These are phyloP conservation scores for Vultur gryphus DNA, from an alignment of 2,797 vertebrate genomes.

Conservation along the genomic window DNA sequence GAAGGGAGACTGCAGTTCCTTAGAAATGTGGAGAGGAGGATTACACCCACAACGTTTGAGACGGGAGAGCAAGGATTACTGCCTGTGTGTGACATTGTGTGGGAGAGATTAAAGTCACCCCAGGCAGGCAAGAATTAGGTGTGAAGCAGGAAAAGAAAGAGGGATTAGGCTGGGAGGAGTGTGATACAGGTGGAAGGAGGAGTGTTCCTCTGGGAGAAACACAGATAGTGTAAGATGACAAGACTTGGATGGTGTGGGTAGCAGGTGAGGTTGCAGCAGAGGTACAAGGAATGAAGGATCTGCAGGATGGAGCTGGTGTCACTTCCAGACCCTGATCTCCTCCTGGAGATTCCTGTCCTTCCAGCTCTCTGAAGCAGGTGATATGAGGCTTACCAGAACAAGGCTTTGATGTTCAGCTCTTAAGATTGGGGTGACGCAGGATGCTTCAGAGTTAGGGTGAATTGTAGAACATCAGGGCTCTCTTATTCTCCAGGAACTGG, in stretches of 20 bases:
- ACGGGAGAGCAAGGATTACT: not conserved
- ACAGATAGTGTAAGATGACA: not conserved
- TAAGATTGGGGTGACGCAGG: not conserved
- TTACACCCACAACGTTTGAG: not conserved
- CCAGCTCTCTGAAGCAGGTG: not conserved
- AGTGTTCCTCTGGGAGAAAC: not conserved
- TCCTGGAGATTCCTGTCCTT: not conserved
- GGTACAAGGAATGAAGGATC: not conserved
- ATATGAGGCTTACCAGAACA: not conserved
- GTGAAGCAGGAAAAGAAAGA: not conserved
- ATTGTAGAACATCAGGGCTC: not conserved
- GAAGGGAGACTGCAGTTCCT: not conserved
- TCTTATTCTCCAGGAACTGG: not conserved
- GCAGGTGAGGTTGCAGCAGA: not conserved
- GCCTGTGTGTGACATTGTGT: not conserved
- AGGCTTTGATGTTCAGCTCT: not conserved
- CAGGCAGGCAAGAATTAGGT: not conserved
- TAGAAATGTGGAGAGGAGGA: not conserved
- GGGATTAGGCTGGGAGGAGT: not conserved
- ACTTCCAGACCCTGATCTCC: not conserved
- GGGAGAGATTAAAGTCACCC: slow-evolving; percentile 14
- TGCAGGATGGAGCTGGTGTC: not conserved
- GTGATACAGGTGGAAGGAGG: not conserved
- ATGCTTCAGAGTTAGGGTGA: not conserved
- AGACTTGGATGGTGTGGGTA: not conserved